Conservation (phyloP, 1,140 invertebrate species). For the Drosophila prosaltans region DNA sequence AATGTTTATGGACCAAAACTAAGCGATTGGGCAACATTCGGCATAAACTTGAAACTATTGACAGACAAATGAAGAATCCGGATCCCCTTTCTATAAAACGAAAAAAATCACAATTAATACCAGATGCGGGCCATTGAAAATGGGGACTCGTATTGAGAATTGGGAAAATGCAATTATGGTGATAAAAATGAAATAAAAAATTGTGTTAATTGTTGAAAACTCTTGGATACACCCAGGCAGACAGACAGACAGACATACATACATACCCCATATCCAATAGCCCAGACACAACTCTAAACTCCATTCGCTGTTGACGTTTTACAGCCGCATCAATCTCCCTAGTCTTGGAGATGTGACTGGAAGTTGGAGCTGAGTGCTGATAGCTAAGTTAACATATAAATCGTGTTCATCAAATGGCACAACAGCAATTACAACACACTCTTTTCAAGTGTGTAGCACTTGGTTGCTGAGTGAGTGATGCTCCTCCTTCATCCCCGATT, state of each 20-base stretch:
- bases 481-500: constrained; percentile 24
- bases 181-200: constrained; percentile 72
- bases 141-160: constrained; percentile 22
- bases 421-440: constrained; percentile 31
- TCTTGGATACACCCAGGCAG: constrained; percentile 1
- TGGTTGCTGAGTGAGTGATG: constrained; percentile 56
- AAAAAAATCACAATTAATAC: constrained; percentile 41
- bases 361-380: constrained; percentile 60
- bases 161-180: constrained; percentile 59
- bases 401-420: constrained; percentile 35
- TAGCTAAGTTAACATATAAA: constrained; percentile 46
- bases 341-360: background rate
- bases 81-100: constrained; percentile 28
- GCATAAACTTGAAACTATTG: constrained; percentile 69
- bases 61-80: constrained; percentile 54
- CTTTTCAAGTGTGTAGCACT: constrained; percentile 36
- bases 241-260: no score
- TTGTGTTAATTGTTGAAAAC: constrained; percentile 69
- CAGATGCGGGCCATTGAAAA: constrained; percentile 67
- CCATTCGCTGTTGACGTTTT: constrained; percentile 37
- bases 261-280: background rate
- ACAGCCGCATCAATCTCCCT: constrained; percentile 63
- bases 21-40: constrained; percentile 32
- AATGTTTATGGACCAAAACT: constrained; percentile 44
- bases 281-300: constrained; percentile 24